Conservation (phyloP, 2,888 invertebrate genomes). For the Noctua fimbriata region DNA sequence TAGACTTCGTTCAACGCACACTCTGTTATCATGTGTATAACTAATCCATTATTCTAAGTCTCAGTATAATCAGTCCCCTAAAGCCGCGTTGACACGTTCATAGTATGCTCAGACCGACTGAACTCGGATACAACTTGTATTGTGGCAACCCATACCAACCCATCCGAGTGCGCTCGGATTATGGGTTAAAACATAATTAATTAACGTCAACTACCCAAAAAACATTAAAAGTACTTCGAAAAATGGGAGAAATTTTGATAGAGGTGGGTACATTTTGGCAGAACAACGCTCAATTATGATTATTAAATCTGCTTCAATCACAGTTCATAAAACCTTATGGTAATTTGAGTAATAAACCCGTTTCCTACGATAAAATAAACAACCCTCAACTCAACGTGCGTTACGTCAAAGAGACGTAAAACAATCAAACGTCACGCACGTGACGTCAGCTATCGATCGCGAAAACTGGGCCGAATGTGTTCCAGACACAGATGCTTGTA, state of each 20-base stretch:
- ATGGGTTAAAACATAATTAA: too few species aligned
- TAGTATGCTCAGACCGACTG: too few species aligned
- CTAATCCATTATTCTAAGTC: neutral
- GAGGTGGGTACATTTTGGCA: neutral
- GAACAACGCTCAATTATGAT: neutral
- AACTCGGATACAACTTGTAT: too few species aligned
- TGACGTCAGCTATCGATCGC: slow-evolving; percentile 5
- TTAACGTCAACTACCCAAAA: neutral
- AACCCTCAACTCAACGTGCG: neutral
- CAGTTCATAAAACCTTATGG: neutral
- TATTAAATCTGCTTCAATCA: neutral
- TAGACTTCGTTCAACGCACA: neutral
- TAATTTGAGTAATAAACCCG: neutral
- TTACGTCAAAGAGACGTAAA: neutral
- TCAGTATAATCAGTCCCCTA: neutral
- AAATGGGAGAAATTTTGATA: neutral
- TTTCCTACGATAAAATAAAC: neutral
- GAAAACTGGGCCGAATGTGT: neutral
- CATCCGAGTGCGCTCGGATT: too few species aligned
- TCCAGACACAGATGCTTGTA: slow-evolving; percentile 1
- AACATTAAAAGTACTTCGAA: neutral
- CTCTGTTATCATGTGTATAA: neutral
- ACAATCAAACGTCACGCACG: neutral
- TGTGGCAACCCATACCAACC: too few species aligned
- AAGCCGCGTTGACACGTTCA: too few species aligned